Percentiles rank a stretch among this genome's conserved stretches.
These are phyloP conservation scores for Phalanger gymnotis DNA, from an alignment of 2,797 vertebrate genomes.

Conservation along the genomic window DNA sequence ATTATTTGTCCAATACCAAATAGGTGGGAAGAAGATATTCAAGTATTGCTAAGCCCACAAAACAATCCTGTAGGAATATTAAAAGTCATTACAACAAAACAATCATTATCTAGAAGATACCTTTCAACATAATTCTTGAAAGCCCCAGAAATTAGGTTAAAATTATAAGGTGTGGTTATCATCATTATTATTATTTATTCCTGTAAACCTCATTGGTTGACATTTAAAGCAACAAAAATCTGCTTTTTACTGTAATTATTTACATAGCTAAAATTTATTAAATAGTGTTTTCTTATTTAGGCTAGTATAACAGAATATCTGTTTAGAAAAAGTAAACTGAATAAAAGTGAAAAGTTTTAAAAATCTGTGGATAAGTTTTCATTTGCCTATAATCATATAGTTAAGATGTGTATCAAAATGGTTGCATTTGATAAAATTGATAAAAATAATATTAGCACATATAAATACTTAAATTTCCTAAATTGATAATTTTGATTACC, in stretches of 20 bases:
- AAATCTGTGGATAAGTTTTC: background rate
- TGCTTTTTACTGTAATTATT: background rate
- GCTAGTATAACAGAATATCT: background rate
- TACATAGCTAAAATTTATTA: background rate
- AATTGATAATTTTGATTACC: slow-evolving; percentile 35
- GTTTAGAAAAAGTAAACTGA: background rate
- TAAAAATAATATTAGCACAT: slow-evolving; percentile 10
- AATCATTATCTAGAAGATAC: background rate
- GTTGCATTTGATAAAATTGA: slow-evolving; percentile 9
- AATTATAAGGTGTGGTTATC: background rate
- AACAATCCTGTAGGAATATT: background rate
- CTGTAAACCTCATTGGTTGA: background rate
- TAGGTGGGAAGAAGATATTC: background rate
- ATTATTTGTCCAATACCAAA: background rate
- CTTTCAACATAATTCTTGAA: background rate
- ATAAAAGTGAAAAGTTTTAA: background rate
- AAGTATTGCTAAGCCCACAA: background rate
- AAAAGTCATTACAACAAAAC: background rate
- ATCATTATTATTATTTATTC: background rate
- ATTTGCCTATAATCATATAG: background rate
- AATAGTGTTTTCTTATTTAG: background rate
- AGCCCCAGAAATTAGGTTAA: background rate
- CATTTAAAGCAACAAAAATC: background rate
- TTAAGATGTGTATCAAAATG: slow-evolving; percentile 29
- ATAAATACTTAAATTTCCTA: slow-evolving; percentile 6